Evolutionary conservation across 2,113 vertebrate genomes (phyloP), one percentile per base, ranked within the genome.

Genomic region (Calidris pugnax): DNA sequence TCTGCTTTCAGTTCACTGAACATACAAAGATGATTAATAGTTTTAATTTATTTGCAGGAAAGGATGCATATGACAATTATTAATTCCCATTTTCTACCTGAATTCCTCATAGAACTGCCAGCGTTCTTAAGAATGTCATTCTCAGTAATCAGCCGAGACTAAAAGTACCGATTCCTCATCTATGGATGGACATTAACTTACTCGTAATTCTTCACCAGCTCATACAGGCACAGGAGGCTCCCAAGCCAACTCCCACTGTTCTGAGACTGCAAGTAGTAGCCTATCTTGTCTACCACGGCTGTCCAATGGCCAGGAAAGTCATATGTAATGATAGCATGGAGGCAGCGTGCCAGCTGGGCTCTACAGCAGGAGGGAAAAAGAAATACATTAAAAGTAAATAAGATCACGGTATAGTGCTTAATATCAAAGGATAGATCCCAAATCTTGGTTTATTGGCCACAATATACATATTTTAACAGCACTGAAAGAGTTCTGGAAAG

Each of bases 271-370:
- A 99, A 97, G 95, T 99, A 99, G 89, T 98, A 96, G 74, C 98
- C 98, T 71, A 99, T 98, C 97, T 99, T 99, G 97, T 99, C 99
- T 32, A 99, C 99, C 5, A 99, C 98, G 0, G 98, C 98, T 6
- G 99, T 99, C 99, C 99, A 99, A 47, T 99, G 99, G 59, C 99
- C 99, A 4, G 99, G 99, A 91, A 99, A 99, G 96, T 99, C 99
- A 5, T 99, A 98, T 79, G 99, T 99, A 90, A 99, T 99, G 97
- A 99, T 99, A 76, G 98, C 98, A 91, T 99, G 98, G 68, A 99
- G 98, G 91, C 99, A 99, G 97, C 99, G 99, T 4, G 99, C 99
- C 96, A 99, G 94, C 98, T 99, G 99, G 66, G 99, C 98, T 81
- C 99, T 99, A 47, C 1, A 12, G 59, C n/a, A 85, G 17, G 16